Percentiles rank a stretch among this genome's conserved stretches.
These are phyloP conservation scores for Oreocharis arfaki DNA, from an alignment of 2,113 vertebrate species.

Conservation along the genomic window DNA sequence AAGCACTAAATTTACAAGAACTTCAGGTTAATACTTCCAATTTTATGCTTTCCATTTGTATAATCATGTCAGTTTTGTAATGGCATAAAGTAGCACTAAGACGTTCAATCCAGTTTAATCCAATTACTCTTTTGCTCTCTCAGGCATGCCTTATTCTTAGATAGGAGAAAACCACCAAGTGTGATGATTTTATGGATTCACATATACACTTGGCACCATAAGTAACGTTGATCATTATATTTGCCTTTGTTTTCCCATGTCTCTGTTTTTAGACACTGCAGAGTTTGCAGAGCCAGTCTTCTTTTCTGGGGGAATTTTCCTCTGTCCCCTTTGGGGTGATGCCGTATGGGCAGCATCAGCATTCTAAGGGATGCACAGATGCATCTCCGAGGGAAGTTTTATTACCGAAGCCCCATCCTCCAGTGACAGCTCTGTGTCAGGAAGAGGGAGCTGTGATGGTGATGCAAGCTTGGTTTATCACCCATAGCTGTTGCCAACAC, in stretches of 20 bases:
- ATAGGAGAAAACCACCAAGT: not conserved
- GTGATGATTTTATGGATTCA: not conserved
- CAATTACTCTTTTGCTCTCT: slow-evolving; percentile 21
- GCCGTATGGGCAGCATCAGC: not conserved
- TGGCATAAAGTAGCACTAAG: slow-evolving; percentile 11
- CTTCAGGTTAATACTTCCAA: not conserved
- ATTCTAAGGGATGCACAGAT: not conserved
- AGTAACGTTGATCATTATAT: not conserved
- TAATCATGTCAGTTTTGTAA: not conserved
- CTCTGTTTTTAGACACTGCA: not conserved
- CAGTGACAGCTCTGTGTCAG: not conserved
- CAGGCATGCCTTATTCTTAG: not conserved
- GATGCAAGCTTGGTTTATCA: not conserved
- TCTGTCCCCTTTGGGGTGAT: not conserved
- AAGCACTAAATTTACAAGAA: not conserved
- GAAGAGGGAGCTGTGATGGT: not conserved
- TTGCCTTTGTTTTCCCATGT: not conserved
- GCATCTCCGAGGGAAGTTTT: not conserved
- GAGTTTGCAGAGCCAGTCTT: not conserved
- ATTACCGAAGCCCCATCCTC: not conserved
- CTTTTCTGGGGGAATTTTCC: not conserved
- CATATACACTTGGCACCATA: not conserved
- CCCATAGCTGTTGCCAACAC: not conserved
- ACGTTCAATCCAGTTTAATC: slow-evolving; percentile 31
- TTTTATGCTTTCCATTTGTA: slow-evolving; percentile 17